Evolutionary conservation across 2,797 vertebrate genomes (phyloP).

Genomic region (Scarus forsteni): DNA sequence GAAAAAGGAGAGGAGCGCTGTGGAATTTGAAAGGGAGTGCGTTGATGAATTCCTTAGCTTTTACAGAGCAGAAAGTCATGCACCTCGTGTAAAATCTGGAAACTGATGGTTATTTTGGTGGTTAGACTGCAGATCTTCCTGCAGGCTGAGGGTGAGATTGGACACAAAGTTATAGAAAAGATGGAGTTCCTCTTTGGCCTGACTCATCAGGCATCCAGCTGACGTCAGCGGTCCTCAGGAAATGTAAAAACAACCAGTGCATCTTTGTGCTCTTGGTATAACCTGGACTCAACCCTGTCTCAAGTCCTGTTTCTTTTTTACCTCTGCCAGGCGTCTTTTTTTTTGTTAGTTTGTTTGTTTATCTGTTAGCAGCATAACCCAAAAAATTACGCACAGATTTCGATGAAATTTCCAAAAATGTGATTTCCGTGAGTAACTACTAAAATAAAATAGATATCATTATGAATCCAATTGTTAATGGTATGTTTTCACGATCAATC

Average conservation of each 20-base stretch:
- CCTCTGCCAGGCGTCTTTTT: neutral
- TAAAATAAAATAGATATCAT: too few species aligned
- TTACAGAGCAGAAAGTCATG: slow-evolving; percentile 30
- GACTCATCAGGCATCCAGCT: slow-evolving; percentile 2
- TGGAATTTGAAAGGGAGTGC: slow-evolving; percentile 77
- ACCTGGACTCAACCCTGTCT: neutral
- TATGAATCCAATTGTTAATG: too few species aligned
- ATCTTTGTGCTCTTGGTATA: neutral
- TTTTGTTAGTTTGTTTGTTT: neutral
- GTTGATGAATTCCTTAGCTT: slow-evolving; percentile 73
- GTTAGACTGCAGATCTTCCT: slow-evolving; percentile 20
- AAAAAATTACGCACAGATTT: too few species aligned
- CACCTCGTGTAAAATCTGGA: slow-evolving; percentile 47
- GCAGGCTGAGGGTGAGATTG: slow-evolving; percentile 7
- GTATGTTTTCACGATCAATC: too few species aligned
- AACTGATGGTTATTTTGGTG: slow-evolving; percentile 15
- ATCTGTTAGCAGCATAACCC: too few species aligned
- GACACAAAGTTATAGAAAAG: slow-evolving; percentile 23
- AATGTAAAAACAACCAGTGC: neutral
- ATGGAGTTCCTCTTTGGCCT: neutral
- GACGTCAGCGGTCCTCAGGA: slow-evolving; percentile 5
- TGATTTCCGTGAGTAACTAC: too few species aligned
- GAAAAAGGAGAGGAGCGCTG: slow-evolving; percentile 62
- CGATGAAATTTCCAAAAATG: too few species aligned
- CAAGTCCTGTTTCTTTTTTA: neutral